A percentile compares a stretch with the other conserved stretches of the same genome.
These are phyloP conservation scores for Rhorus exstirpatorius DNA, from an alignment of 2,888 invertebrate genomes.

Conservation along the genomic window DNA sequence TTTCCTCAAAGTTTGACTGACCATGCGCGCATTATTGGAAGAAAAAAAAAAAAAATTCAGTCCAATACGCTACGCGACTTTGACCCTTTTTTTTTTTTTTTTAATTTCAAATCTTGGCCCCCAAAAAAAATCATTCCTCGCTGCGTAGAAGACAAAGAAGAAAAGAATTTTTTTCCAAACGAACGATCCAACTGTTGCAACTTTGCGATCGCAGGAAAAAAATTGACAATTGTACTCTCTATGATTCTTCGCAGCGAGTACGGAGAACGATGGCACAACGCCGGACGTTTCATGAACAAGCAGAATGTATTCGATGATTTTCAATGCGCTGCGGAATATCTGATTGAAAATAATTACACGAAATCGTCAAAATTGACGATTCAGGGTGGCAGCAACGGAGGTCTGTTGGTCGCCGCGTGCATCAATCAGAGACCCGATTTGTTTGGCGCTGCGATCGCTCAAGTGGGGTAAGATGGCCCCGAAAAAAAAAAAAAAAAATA, in stretches of 20 bases:
- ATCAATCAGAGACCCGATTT: constrained; percentile 98
- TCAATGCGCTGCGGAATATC: constrained; percentile 95
- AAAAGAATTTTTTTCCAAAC: no score
- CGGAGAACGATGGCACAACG: constrained; percentile 99
- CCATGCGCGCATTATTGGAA: no score
- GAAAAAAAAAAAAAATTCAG: no score
- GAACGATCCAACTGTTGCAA: no score
- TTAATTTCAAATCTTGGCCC: no score
- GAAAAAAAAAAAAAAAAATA: constrained; percentile 23
- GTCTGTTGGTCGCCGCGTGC: constrained; percentile 97
- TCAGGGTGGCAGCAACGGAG: constrained; percentile 99
- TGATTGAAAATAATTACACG: constrained; percentile 94
- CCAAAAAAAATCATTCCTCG: no score
- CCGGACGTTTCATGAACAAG: constrained; percentile 95
- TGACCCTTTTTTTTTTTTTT: no score
- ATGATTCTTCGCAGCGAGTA: constrained; percentile 91
- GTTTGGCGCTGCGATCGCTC: constrained; percentile 96
- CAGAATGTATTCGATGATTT: constrained; percentile 99
- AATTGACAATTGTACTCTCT: not conserved
- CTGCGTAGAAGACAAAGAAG: no score
- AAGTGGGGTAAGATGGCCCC: constrained; percentile 93
- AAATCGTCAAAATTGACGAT: constrained; percentile 91
- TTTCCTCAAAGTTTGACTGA: no score
- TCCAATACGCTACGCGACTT: no score
- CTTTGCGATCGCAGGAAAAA: no score